phyloP scores from a whole-genome alignment of 1,140 invertebrate species.

The Armadillidium nasatum region DNA sequence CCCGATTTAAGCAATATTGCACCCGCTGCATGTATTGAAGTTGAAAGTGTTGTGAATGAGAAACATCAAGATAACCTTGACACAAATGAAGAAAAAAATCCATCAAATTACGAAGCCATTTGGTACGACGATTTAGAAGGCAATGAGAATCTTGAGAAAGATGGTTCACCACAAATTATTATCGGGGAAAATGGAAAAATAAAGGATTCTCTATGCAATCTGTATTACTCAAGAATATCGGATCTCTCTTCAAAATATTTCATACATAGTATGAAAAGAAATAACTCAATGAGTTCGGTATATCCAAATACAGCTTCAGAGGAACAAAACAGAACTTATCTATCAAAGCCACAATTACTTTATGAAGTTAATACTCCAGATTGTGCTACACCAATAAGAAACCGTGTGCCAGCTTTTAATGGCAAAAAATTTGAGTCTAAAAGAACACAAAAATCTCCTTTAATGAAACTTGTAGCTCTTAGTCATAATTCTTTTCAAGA shows the following conservation, averaged over 20 bases:
- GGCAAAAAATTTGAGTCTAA: slow-evolving; percentile 54
- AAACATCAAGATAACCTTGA: no score
- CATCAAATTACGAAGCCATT: slow-evolving; percentile 51
- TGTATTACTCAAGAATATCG: slow-evolving; percentile 50
- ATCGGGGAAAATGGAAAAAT: slow-evolving; percentile 49
- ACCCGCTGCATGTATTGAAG: slow-evolving; percentile 37
- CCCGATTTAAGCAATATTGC: slow-evolving; percentile 49
- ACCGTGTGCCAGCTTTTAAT: neutral
- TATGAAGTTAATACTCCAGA: no score
- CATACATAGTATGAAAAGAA: slow-evolving; percentile 32
- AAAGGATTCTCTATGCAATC: slow-evolving; percentile 52
- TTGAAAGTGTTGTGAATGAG: slow-evolving; percentile 40
- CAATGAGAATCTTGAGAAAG: slow-evolving; percentile 46
- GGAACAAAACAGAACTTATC: neutral
- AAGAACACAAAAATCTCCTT: neutral
- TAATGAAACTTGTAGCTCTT: slow-evolving; percentile 39
- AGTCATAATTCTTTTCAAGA: slow-evolving; percentile 37
- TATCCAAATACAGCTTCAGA: neutral
- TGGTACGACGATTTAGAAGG: slow-evolving; percentile 49
- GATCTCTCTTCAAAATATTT: slow-evolving; percentile 50
- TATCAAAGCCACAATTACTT: neutral
- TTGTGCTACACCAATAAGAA: neutral
- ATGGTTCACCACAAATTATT: slow-evolving; percentile 17
- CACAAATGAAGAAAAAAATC: slow-evolving; percentile 49
- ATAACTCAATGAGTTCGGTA: slow-evolving; percentile 25